Conservation (phyloP, 2,888 invertebrate species). For the Limnephilus rhombicus region DNA sequence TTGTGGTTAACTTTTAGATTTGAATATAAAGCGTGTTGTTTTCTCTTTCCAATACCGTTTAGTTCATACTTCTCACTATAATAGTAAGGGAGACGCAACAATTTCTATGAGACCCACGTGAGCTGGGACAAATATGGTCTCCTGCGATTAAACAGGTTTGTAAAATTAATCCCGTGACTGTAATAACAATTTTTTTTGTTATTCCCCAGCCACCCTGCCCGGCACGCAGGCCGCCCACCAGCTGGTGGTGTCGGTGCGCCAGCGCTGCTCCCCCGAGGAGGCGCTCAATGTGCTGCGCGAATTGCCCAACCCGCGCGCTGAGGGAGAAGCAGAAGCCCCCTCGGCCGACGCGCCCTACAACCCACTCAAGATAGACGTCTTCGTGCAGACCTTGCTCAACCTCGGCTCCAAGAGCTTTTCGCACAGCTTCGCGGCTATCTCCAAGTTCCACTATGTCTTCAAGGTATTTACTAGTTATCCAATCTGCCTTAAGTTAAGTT, state of each 20-base stretch:
- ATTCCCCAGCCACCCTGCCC: constrained; percentile 81
- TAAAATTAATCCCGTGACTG: too few species aligned
- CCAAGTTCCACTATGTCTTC: constrained; percentile 95
- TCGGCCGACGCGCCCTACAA: constrained; percentile 87
- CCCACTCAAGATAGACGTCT: constrained; percentile 96
- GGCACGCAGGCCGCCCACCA: constrained; percentile 92
- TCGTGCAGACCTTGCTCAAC: constrained; percentile 95
- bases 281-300: constrained; percentile 92
- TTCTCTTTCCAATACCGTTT: too few species aligned
- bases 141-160: too few species aligned
- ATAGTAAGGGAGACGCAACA: too few species aligned
- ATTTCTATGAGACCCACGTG: too few species aligned
- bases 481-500: background rate
- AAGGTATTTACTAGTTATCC: constrained; percentile 79
- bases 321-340: constrained; percentile 77
- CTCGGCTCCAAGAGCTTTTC: constrained; percentile 98
- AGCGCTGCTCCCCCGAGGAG: constrained; percentile 94
- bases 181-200: background rate
- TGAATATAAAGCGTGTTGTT: too few species aligned
- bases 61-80: too few species aligned
- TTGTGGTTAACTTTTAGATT: too few species aligned
- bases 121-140: too few species aligned
- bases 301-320: constrained; percentile 88
- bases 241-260: constrained; percentile 90
- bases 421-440: constrained; percentile 98